These are phyloP conservation scores for Marisa cornuarietis DNA, from an alignment of 1,140 invertebrate genomes.

Conservation along the genomic window DNA sequence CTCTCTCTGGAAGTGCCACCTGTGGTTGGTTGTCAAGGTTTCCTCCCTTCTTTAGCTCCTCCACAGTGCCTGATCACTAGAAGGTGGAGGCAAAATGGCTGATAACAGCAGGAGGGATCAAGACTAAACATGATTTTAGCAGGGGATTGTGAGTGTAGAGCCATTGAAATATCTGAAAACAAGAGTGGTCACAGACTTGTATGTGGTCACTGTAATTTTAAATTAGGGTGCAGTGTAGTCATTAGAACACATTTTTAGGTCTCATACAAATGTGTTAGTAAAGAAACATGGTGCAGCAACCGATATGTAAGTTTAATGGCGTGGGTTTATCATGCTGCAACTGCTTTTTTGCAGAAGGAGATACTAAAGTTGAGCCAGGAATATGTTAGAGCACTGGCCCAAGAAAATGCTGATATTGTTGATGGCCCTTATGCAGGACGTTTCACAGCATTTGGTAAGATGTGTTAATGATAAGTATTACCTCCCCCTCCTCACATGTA, in stretches of 20 bases:
- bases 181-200: background rate
- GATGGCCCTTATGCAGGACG: conserved; percentile 62
- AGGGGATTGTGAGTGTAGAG: no score
- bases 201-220: background rate
- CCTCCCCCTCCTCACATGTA: no score
- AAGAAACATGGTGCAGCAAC: background rate
- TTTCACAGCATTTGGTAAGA: conserved; percentile 61
- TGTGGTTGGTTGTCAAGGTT: no score
- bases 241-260: background rate
- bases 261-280: no score
- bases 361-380: conserved; percentile 58
- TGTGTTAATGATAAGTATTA: background rate
- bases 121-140: no score
- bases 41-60: no score
- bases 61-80: no score
- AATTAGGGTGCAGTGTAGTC: background rate
- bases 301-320: background rate
- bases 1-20: no score
- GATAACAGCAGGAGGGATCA: no score
- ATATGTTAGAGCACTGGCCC: conserved; percentile 58
- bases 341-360: conserved; percentile 50
- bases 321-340: background rate
- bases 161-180: background rate
- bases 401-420: conserved; percentile 55
- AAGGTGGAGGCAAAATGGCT: no score